Base-by-base conservation (phyloP, 2,888 invertebrate species). In the Parapristionchus giblindavisi region DNA sequence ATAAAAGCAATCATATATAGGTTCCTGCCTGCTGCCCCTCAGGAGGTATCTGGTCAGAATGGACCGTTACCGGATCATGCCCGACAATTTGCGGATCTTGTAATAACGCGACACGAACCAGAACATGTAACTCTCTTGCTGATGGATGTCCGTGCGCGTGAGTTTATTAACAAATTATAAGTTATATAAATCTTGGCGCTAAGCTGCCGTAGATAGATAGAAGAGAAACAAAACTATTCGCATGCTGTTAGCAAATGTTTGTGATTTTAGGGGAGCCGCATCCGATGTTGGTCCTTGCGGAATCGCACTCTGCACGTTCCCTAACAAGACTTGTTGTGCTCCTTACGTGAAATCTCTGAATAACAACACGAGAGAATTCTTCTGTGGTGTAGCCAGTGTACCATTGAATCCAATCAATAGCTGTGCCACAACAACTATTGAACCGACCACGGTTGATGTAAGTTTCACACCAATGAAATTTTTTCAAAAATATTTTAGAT, bases 41-140 rank as follows among this genome's bases (percentile, higher is more conserved):
- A n/a, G 80, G 79, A 24, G 81, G 81, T 14, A 76, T 81, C 61
- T 81, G 81, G 81, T 77, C 79, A 14, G 80, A 81, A 72, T 81
- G 81, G 81, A 72, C 79, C 1, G 51, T 29, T 14, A 77, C 78
- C n/a, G 77, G 76, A 14, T 43, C 76, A 0, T 81, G 81, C 48
- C 72, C 78, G 1, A 78, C 78, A 21, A 70, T 74, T 2, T 81
- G 81, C 68, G 81, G 81, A 27, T 80, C 81, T 29, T 81, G 81
- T 60, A 76, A 76, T 1, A 76, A 58, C 1, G 65, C 63, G 17
- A 79, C 78, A 8, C 38, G 56, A 21, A 52, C 78, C 72, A 65
- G 29, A 63, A 29, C 76, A 72, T 58, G 63, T 75, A 21, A 75
- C 75, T 29, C 34, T 68, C 2, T 76, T 75, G n/a, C 77, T 68